Evolutionary conservation across 2,797 vertebrate species (phyloP).

Genomic region (Harpagifer antarcticus): DNA sequence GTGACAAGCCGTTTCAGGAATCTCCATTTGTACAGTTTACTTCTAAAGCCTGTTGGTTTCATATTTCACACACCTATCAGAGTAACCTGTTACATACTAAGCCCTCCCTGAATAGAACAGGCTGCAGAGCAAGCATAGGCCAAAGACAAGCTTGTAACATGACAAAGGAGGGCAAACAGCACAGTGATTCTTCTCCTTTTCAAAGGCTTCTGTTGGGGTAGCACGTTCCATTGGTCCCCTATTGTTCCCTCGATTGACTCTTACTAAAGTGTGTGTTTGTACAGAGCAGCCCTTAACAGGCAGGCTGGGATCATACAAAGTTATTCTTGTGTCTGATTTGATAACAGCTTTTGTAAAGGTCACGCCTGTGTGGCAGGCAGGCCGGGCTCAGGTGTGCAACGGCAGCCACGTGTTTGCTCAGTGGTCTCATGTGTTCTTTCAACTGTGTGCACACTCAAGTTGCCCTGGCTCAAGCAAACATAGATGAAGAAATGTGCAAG

Average conservation of each 20-base stretch:
- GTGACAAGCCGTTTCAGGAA: constrained; percentile 50
- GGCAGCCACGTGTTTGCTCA: constrained; percentile 51
- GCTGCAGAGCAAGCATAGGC: constrained; percentile 42
- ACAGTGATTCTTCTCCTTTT: constrained; percentile 48
- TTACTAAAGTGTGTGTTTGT: constrained; percentile 64
- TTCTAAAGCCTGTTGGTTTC: constrained; percentile 50
- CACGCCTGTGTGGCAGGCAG: constrained; percentile 20
- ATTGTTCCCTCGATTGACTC: constrained; percentile 65
- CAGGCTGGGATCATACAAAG: constrained; percentile 36
- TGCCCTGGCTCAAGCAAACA: constrained; percentile 40
- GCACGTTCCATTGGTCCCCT: constrained; percentile 48
- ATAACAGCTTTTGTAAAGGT: constrained; percentile 50
- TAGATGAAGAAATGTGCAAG: constrained; percentile 15
- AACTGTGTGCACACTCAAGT: constrained; percentile 35
- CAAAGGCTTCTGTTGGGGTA: constrained; percentile 49
- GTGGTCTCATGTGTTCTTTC: constrained; percentile 47
- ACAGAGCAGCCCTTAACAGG: constrained; percentile 47
- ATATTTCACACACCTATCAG: constrained; percentile 54
- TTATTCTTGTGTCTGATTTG: constrained; percentile 47
- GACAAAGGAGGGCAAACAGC: constrained; percentile 70
- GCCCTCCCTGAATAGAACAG: constrained; percentile 54
- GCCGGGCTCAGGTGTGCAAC: constrained; percentile 49
- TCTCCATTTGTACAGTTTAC: constrained; percentile 39
- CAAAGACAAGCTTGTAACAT: constrained; percentile 46
- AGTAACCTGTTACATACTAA: constrained; percentile 64